Percentiles rank a stretch among this genome's conserved stretches.
Evolutionary conservation across 2,113 vertebrate species (phyloP).

Genomic region (Fregata magnificens): DNA sequence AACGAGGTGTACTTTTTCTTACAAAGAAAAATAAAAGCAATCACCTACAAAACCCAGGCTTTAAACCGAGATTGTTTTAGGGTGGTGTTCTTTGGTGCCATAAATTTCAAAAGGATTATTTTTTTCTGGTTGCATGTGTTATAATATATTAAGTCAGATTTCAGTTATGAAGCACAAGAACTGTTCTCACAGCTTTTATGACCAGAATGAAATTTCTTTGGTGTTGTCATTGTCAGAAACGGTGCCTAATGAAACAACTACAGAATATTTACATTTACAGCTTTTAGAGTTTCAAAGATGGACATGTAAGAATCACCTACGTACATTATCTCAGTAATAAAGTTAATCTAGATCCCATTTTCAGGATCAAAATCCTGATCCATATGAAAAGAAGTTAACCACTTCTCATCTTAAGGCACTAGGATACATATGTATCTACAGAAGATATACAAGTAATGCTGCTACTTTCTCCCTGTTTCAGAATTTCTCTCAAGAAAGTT

Average conservation of each 20-base stretch:
- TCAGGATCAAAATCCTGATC: not conserved
- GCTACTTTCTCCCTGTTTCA: not conserved
- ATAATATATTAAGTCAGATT: not conserved
- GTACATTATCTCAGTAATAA: not conserved
- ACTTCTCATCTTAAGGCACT: not conserved
- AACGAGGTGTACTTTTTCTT: not conserved
- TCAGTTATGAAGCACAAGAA: not conserved
- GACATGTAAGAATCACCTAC: not conserved
- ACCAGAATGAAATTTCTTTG: not conserved
- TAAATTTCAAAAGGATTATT: not conserved
- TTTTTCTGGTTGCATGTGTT: not conserved
- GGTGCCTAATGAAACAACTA: not conserved
- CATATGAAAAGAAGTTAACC: not conserved
- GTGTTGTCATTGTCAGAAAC: not conserved
- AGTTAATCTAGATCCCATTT: not conserved
- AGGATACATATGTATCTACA: fast-evolving
- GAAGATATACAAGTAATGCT: not conserved
- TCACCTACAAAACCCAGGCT: not conserved
- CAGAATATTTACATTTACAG: not conserved
- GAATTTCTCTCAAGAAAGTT: not conserved
- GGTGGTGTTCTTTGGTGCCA: not conserved
- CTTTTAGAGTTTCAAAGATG: not conserved
- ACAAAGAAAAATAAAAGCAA: not conserved
- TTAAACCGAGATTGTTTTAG: not conserved
- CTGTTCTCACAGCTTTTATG: not conserved